A percentile compares a stretch with the other conserved stretches of the same genome.
These are phyloP conservation scores for Cyclargus thomasi DNA, from an alignment of 1,140 invertebrate species.

Conservation along the genomic window DNA sequence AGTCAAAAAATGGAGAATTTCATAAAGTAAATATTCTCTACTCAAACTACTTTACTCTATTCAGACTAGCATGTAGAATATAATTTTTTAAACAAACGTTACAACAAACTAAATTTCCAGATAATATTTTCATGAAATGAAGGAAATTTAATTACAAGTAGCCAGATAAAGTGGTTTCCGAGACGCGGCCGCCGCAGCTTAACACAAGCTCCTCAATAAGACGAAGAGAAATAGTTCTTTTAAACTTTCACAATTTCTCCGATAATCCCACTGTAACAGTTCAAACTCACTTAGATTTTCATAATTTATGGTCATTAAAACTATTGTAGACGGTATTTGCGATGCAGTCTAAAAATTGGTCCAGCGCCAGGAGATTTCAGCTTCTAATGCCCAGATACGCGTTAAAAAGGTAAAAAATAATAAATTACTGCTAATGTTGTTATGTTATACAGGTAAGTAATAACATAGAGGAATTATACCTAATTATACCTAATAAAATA, in stretches of 20 bases:
- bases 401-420: background rate
- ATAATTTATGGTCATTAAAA: background rate
- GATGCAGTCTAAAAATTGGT: background rate
- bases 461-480: too few species aligned
- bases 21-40: too few species aligned
- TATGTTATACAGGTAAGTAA: too few species aligned
- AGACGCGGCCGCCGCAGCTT: background rate
- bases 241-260: background rate
- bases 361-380: background rate
- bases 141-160: too few species aligned
- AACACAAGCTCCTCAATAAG: background rate
- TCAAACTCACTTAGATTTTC: background rate
- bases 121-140: too few species aligned
- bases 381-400: background rate
- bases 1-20: too few species aligned
- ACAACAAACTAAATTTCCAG: too few species aligned
- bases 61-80: too few species aligned
- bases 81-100: too few species aligned
- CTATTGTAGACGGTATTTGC: background rate
- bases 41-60: too few species aligned
- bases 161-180: background rate
- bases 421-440: too few species aligned
- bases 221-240: constrained; percentile 1
- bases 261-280: constrained; percentile 1
- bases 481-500: too few species aligned